Evolutionary conservation across 1,140 invertebrate genomes (phyloP).

Genomic region (Scylla paramamosain): DNA sequence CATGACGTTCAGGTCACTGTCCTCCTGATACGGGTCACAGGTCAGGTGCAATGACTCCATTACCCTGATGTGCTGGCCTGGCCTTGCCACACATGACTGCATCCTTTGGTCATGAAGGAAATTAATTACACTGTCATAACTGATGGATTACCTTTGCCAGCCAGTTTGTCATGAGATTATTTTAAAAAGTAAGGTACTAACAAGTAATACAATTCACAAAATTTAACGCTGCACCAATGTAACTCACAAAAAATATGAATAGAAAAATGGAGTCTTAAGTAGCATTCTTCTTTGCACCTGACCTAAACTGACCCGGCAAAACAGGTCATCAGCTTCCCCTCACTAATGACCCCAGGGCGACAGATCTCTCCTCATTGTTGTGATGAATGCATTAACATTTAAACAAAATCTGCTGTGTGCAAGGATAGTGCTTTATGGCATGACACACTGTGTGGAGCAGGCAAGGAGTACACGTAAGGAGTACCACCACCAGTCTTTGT

Average conservation of each 20-base stretch:
- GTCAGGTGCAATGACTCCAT: conserved; percentile 55
- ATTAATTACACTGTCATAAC: conserved; percentile 13
- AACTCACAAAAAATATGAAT: background rate
- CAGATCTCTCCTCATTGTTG: conserved; percentile 66
- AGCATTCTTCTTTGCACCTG: conserved; percentile 59
- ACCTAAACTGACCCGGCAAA: conserved; percentile 66
- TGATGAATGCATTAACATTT: conserved; percentile 39
- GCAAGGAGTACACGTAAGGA: background rate
- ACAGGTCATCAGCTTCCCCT: conserved; percentile 75
- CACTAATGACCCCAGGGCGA: conserved; percentile 75
- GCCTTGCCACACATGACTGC: background rate
- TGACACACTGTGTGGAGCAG: conserved; percentile 4
- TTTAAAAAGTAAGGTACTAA: background rate
- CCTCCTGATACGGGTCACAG: conserved; percentile 70
- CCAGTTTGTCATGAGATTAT: too few relatives aligned
- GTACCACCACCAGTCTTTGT: conserved; percentile 5
- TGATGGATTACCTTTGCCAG: background rate
- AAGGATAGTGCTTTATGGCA: background rate
- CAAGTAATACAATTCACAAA: background rate
- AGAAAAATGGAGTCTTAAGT: conserved; percentile 37
- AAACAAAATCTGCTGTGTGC: background rate
- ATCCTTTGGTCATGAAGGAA: conserved; percentile 21
- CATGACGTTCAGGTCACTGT: conserved; percentile 74
- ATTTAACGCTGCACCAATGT: background rate
- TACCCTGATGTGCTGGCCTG: conserved; percentile 10